These are phyloP conservation scores for Drosophila austrosaltans DNA, from an alignment of 2,888 invertebrate species.

Conservation along the genomic window DNA sequence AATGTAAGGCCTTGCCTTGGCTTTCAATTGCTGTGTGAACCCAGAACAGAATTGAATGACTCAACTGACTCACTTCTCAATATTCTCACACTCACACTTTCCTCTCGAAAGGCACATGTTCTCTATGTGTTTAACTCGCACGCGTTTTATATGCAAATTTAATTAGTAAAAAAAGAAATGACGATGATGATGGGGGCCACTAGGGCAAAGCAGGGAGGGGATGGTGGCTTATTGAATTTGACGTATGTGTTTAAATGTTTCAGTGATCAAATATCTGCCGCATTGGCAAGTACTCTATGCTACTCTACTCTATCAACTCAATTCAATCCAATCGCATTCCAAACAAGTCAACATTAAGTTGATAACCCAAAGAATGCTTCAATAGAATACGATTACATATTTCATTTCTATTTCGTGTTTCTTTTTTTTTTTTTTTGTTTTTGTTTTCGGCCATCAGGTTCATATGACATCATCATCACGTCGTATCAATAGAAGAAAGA, in stretches of 20 bases:
- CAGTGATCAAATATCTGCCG: conserved; percentile 6
- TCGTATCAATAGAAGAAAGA: conserved; percentile 15
- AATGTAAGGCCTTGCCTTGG: conserved; percentile 16
- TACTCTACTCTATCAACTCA: not conserved
- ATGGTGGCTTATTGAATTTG: not conserved
- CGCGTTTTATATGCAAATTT: conserved; percentile 59
- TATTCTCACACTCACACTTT: conserved; percentile 62
- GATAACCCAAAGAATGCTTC: conserved; percentile 35
- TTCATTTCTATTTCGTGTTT: not conserved
- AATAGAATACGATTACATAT: not conserved
- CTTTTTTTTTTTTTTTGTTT: conserved; percentile 2
- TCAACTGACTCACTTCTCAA: conserved; percentile 51
- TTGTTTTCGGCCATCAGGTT: conserved; percentile 34
- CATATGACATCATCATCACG: conserved; percentile 39
- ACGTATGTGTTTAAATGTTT: not conserved
- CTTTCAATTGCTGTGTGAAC: conserved; percentile 70
- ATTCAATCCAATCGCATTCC: conserved; percentile 28
- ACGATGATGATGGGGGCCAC: not conserved
- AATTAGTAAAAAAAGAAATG: conserved; percentile 43
- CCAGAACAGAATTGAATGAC: conserved; percentile 47
- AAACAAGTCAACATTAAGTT: conserved; percentile 40
- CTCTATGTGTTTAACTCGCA: conserved; percentile 43
- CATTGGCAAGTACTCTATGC: not conserved
- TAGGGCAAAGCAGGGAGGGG: not conserved
- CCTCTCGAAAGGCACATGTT: conserved; percentile 54